Evolutionary conservation across 1,140 invertebrate genomes (phyloP), one percentile per base, ranked within the genome.

Genomic region (Globodera rostochiensis): DNA sequence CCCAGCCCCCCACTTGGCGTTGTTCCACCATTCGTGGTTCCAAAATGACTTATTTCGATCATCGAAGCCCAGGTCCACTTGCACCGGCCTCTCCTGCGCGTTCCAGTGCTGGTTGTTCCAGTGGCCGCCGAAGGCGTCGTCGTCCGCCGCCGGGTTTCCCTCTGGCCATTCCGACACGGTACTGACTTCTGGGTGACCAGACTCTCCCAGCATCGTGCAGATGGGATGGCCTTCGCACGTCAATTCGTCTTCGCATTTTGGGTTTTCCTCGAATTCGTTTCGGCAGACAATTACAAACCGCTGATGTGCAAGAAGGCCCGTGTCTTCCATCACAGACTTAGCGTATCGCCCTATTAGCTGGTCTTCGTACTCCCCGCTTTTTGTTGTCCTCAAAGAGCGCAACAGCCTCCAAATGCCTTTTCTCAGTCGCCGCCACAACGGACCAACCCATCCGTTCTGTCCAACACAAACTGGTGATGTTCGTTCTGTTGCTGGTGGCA

Each of bases 51-150:
- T 85, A 36, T 64, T 47, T 13, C 21, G 46, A 36, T 85, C 81
- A 21, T 84, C 85, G 73, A 64, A 84, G n/a, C 82, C 85, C 8
- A 86, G 36, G 60, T 85, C 85, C 36, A 86, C 82, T 15, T 82
- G 67, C 6, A 77, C 13, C 49, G 84, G 84, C 0, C 85, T 15
- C 49, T 85, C 84, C 73, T 86, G 80, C 66, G 77, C 78, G 66
- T 85, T 85, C 85, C 85, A 85, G n/a, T 85, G 85, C 15, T 76
- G 71, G 36, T 75, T 75, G 75, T 85, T 86, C 73, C 73, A 86
- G 66, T 84, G 75, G n/a, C 79, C 60, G 36, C 50, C 66, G 60
- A 84, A 84, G 5, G 81, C 75, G 47, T 85, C 84, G 71, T 85
- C 85, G 7, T 46, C 46, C 45, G 75, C 47, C n/a, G 82, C 79